Conservation (phyloP, 1,140 invertebrate species). For the Hylaeus volcanicus region DNA sequence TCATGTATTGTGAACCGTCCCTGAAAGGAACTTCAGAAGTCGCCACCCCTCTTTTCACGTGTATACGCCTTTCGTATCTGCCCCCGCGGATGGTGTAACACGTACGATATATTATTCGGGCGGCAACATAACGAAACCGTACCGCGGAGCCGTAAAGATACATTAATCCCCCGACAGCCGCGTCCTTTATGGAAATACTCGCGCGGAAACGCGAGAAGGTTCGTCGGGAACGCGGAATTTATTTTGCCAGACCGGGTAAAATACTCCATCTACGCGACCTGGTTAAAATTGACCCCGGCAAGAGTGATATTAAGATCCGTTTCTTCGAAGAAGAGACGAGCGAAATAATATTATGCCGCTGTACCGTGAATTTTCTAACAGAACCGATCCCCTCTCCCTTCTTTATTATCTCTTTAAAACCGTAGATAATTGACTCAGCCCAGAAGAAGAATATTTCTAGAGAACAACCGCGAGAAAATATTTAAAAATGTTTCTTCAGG, state of each 20-base stretch:
- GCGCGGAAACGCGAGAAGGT: not conserved
- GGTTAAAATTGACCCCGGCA: conserved; percentile 7
- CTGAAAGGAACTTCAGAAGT: conserved; percentile 14
- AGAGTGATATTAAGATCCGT: conserved; percentile 15
- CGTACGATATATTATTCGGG: conserved; percentile 28
- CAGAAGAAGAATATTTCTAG: not conserved
- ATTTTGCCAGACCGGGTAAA: not conserved
- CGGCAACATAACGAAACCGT: conserved; percentile 20
- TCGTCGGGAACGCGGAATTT: conserved; percentile 18
- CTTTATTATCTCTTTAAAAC: not conserved
- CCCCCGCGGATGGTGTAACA: not conserved
- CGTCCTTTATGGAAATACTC: not conserved
- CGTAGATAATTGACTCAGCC: not conserved
- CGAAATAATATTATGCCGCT: conserved; percentile 27
- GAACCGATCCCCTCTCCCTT: not conserved
- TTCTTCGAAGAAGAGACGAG: not conserved
- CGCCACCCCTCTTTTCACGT: conserved; percentile 15
- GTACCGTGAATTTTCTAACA: not conserved
- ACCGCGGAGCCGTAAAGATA: conserved; percentile 11
- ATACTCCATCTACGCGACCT: not conserved
- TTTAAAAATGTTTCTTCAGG: no score
- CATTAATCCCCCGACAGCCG: conserved; percentile 40
- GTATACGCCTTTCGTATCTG: not conserved
- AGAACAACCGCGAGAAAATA: no score
- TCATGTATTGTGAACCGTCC: conserved; percentile 24